Evolutionary conservation across 2,888 invertebrate genomes (phyloP).

Genomic region (Caenorhabditis macrosperma): DNA sequence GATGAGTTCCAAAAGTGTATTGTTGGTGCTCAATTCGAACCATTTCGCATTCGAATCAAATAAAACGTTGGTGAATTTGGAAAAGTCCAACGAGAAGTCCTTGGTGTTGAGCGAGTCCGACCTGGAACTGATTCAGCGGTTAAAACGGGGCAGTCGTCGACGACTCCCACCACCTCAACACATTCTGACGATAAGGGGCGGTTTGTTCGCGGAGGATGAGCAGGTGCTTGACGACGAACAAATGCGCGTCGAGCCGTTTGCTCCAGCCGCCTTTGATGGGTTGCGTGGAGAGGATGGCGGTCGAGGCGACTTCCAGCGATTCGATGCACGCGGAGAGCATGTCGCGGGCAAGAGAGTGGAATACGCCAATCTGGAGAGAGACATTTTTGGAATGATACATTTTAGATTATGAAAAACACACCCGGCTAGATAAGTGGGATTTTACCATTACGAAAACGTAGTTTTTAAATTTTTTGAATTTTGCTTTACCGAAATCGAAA

Average conservation of each 20-base stretch:
- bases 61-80: slow-evolving; percentile 86
- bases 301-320: slow-evolving; percentile 89
- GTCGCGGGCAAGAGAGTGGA: slow-evolving; percentile 97
- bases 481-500: too few species aligned
- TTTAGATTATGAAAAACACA: background rate
- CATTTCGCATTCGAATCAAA: slow-evolving; percentile 83
- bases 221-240: slow-evolving; percentile 98
- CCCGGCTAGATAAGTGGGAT: too few species aligned
- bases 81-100: slow-evolving; percentile 94
- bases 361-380: slow-evolving; percentile 87
- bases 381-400: too few species aligned
- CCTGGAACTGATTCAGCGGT: slow-evolving; percentile 43
- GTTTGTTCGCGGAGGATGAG: slow-evolving; percentile 97
- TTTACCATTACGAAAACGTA: too few species aligned
- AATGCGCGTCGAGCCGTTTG: slow-evolving; percentile 89
- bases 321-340: slow-evolving; percentile 93
- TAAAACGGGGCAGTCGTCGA: background rate
- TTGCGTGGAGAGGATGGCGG: slow-evolving; percentile 85
- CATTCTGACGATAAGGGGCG: slow-evolving; percentile 85
- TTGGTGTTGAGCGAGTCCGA: slow-evolving; percentile 87
- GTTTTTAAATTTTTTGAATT: background rate
- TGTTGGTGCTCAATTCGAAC: slow-evolving; percentile 90
- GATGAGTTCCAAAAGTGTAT: slow-evolving; percentile 91
- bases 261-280: slow-evolving; percentile 49
- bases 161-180: slow-evolving; percentile 45